These are phyloP conservation scores for Calameuta idolon DNA, from an alignment of 2,888 invertebrate genomes.

Conservation along the genomic window DNA sequence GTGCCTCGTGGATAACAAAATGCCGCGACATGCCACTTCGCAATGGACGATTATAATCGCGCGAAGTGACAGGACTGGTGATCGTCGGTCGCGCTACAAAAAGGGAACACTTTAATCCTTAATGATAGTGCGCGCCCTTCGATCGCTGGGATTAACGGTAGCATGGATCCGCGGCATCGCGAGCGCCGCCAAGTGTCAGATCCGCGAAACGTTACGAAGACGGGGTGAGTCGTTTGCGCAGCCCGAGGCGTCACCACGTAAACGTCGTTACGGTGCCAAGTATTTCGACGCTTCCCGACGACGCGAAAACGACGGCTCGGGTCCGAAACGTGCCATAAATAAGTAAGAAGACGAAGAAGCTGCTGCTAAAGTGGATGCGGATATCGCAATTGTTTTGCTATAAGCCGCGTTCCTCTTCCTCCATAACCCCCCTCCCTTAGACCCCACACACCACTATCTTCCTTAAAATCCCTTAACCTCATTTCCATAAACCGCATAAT, in stretches of 20 bases:
- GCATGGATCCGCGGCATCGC: background rate
- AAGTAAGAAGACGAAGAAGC: constrained; percentile 22
- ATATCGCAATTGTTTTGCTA: background rate
- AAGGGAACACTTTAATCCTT: background rate
- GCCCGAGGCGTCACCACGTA: background rate
- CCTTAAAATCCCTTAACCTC: background rate
- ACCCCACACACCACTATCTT: too few relatives aligned
- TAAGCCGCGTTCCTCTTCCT: background rate
- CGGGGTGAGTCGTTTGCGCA: constrained; percentile 1
- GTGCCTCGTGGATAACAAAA: constrained; percentile 13
- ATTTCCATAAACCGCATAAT: background rate
- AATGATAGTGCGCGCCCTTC: background rate
- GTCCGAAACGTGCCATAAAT: constrained; percentile 63
- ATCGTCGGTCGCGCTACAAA: background rate
- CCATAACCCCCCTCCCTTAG: background rate
- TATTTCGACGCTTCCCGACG: constrained; percentile 5
- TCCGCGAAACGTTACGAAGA: background rate
- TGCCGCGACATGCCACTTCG: constrained; percentile 2
- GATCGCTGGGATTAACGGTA: background rate
- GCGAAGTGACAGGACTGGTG: background rate
- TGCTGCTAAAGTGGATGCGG: constrained; percentile 2
- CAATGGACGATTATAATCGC: constrained; percentile 3
- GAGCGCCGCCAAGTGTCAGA: background rate
- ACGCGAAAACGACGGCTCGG: constrained; percentile 26
- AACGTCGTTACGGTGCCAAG: background rate